Evolutionary conservation across 2,113 vertebrate species (phyloP), one percentile per base, ranked within the genome.

Genomic region (Panthera leo): DNA sequence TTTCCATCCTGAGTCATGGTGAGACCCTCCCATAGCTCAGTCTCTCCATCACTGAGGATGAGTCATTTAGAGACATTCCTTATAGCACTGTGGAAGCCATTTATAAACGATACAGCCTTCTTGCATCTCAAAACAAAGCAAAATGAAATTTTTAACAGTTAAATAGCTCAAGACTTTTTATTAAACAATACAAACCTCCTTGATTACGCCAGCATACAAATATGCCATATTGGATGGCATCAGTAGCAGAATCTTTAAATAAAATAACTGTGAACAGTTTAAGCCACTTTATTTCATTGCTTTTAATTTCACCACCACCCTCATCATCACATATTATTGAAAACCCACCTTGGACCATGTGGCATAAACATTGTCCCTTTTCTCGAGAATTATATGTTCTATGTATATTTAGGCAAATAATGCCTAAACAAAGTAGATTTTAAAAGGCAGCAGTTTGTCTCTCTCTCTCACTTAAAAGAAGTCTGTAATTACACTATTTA

Each of bases 41-140:
- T 25, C 25, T n/a, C 63, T 75, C 68, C n/a, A 16, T 67, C 36
- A 48, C 53, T 27, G 34, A 85, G 5, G 29, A 19, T 3, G 27
- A 11, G 18, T 80, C 84, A 39, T 53, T 84, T 39, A 48, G n/a
- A 83, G 51, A 13, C 36, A 7, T 16, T 67, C 16, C 65, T 95
- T 51, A 70, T 3, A 79, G 34, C 34, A 55, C 25, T 2, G 1
- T 76, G 39, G 70, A 84, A 53, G 12, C 87, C 75, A 70, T 5
- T 36, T 36, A 48, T 27, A 65, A 85, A 63, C 27, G 10, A 86
- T 29, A 42, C 9, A 95, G 61, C 29, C 53, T 88, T 91, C 48
- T 91, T 39, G 48, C 63, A 93, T 90, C 96, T 51, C 36, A 87
- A 75, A 88, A 58, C n/a, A 82, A 95, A 89, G 42, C 3, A 61